Evolutionary conservation across 2,888 invertebrate genomes (phyloP), one percentile per base, ranked within the genome.

Genomic region (Cataglyphis cursor): DNA sequence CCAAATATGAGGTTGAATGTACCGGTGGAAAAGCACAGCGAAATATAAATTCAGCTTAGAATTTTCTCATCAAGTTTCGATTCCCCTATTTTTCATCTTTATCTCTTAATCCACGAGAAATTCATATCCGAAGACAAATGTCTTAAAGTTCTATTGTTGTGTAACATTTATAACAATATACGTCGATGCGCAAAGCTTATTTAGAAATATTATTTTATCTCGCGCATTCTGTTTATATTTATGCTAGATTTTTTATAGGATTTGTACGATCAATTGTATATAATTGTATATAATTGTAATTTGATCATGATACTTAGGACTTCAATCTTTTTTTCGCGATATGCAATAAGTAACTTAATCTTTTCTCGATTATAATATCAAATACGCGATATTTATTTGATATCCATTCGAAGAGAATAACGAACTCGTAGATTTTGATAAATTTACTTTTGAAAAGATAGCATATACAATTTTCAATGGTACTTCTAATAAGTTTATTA

Each of bases 1-100:
- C 68, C 86, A 82, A 88, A 88, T 78, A 70, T 70, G 81, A 51
- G 24, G 44, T 35, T 12, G 24, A 54, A 65, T 35, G 28, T 28
- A 76, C 21, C 6, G 61, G 59, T 66, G 31, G 18, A 70, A 24
- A 70, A 31, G 59, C 31, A 31, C 18, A 41, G 38, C 57, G 41
- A 57, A 21, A 59, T n/a, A 41, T 59, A 61, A 18, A 72, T 35
- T 80, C 15, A 35, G 72, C 48, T 72, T 6, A 24, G 59, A 80
- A 44, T 61, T 61, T 61, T n/a, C 24, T 24, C n/a, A 21, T 65
- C 54, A 12, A 10, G 8, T 3, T 31, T 59, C 18, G 35, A 35
- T 24, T 48, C 1, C 6, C 8, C 24, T 24, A 3, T 48, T 57
- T 10, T 18, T 24, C 12, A 10, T 15, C 15, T 48, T 72, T 48